A percentile compares a stretch with the other conserved stretches of the same genome.
phyloP scores from a whole-genome alignment of 2,113 vertebrate genomes.

The Castor canadensis region DNA sequence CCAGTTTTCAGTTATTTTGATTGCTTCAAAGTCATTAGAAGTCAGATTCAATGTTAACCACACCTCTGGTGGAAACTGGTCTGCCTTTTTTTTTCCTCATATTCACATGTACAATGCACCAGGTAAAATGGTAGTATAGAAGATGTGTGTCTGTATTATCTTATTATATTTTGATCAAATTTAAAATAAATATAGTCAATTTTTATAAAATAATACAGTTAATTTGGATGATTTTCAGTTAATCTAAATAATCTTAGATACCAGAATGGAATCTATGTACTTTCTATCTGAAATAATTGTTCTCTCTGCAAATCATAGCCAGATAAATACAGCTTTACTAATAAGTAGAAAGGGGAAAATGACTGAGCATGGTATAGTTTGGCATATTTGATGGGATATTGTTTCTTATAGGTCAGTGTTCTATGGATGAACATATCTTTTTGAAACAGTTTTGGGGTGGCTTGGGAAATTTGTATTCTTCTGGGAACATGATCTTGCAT shows the following conservation, averaged over 20 bases:
- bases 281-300: neutral
- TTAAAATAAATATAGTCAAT: neutral
- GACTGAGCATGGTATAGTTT: neutral
- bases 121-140: neutral
- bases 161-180: neutral
- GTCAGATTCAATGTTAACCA: neutral
- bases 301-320: neutral
- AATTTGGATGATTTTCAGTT: neutral
- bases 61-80: neutral
- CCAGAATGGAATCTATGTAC: neutral
- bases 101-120: neutral
- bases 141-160: neutral
- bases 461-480: neutral
- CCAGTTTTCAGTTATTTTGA: neutral
- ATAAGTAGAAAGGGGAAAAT: neutral
- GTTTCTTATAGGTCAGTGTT: neutral
- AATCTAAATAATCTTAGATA: neutral
- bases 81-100: neutral
- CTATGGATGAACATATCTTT: neutral
- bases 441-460: neutral
- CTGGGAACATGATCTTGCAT: neutral
- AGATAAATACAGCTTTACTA: neutral
- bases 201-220: neutral
- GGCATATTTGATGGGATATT: neutral
- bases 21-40: neutral